phyloP scores from a whole-genome alignment of 2,888 invertebrate species.

The Chalcosyrphus nemorum region DNA sequence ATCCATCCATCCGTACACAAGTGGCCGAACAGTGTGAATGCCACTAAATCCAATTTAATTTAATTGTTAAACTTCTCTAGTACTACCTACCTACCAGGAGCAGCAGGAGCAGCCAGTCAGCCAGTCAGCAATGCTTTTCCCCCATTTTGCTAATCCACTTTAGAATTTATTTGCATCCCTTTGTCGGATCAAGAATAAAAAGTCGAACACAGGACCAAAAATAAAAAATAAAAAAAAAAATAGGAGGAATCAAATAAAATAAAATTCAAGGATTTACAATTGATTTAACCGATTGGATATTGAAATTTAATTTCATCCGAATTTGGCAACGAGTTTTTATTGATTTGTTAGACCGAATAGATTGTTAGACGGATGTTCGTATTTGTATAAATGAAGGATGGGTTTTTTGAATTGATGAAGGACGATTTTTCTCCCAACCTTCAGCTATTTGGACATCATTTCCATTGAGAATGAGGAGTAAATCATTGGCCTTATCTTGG shows the following conservation, averaged over 20 bases:
- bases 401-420: neutral
- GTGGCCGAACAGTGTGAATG: conserved; percentile 31
- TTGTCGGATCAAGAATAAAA: neutral
- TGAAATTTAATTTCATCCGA: conserved; percentile 52
- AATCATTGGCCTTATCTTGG: conserved; percentile 5
- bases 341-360: conserved; percentile 20
- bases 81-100: too few species aligned
- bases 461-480: neutral
- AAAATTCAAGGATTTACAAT: conserved; percentile 51
- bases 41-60: conserved; percentile 56
- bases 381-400: neutral
- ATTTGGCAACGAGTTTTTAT: conserved; percentile 47
- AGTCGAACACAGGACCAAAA: neutral
- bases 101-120: neutral
- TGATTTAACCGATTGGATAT: conserved; percentile 56
- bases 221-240: conserved; percentile 1
- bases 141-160: conserved; percentile 48
- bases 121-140: neutral
- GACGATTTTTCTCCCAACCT: too few species aligned
- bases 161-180: conserved; percentile 52
- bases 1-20: too few species aligned
- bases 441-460: neutral
- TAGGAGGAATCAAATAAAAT: conserved; percentile 25
- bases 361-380: neutral
- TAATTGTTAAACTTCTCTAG: conserved; percentile 49